Percentiles rank a stretch among this genome's conserved stretches.
These are phyloP conservation scores for Cheirogaleus medius DNA, from an alignment of 2,113 vertebrate species.

Conservation along the genomic window DNA sequence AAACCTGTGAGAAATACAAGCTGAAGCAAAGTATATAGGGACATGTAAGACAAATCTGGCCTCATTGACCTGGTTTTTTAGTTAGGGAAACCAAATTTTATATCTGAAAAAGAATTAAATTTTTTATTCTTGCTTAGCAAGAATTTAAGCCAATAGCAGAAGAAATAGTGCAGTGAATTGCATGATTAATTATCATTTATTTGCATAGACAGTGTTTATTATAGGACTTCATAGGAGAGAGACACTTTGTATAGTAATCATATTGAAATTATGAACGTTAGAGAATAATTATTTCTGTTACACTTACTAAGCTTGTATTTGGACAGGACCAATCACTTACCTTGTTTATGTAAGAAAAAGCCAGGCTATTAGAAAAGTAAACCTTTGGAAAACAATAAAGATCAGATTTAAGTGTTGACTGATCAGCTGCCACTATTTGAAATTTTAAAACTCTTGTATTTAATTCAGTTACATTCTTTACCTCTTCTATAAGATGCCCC, in stretches of 20 bases:
- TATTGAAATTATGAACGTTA: not conserved
- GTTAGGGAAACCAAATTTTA: not conserved
- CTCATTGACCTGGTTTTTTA: not conserved
- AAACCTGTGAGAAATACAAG: not conserved
- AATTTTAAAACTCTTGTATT: not conserved
- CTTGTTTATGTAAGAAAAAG: not conserved
- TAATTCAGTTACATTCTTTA: slow-evolving; percentile 29
- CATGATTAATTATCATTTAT: not conserved
- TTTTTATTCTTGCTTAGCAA: slow-evolving; percentile 30
- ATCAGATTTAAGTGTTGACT: not conserved
- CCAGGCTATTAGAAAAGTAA: not conserved
- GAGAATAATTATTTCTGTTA: not conserved
- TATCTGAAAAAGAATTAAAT: slow-evolving; percentile 8
- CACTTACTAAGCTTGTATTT: not conserved
- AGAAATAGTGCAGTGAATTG: not conserved
- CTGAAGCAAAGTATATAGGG: not conserved
- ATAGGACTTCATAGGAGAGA: not conserved
- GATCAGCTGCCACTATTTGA: not conserved
- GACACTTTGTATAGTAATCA: not conserved
- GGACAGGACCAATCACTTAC: not conserved
- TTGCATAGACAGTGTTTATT: not conserved
- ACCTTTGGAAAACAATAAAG: not conserved
- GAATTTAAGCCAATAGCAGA: not conserved
- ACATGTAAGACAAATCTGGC: not conserved
- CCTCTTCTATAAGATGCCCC: not conserved